Conservation (phyloP, 2,113 vertebrate species). For the Monarcha castaneiventris region DNA sequence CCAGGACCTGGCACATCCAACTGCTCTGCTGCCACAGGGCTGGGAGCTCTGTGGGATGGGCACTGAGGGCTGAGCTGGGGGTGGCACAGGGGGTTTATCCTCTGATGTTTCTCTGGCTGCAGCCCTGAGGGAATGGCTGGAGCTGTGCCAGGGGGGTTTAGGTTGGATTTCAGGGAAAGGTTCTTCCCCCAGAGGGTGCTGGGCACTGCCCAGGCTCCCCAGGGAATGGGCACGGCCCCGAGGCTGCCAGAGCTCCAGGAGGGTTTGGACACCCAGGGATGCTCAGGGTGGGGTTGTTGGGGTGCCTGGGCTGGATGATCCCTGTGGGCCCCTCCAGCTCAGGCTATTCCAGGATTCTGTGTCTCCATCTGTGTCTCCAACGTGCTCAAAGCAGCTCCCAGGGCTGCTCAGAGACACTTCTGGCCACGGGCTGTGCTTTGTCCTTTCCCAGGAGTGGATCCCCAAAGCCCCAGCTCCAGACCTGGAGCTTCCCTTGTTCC, state of each 20-base stretch:
- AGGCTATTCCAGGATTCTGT: neutral
- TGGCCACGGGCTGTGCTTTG: neutral
- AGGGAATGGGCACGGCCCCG: neutral
- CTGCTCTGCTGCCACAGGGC: neutral
- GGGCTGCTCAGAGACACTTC: neutral
- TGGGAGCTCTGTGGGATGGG: neutral
- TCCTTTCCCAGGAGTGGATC: neutral
- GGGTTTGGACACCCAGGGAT: accelerated
- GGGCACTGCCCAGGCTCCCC: neutral
- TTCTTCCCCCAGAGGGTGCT: neutral
- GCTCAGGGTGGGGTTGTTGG: neutral
- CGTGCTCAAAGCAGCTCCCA: neutral
- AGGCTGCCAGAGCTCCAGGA: neutral
- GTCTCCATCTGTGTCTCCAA: too few relatives aligned
- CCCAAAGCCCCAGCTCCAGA: too few relatives aligned
- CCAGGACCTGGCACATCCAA: accelerated
- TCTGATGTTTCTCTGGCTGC: neutral
- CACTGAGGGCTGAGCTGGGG: neutral
- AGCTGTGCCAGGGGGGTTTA: accelerated
- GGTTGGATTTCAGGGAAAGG: accelerated
- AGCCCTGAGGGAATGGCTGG: neutral
- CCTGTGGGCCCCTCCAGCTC: neutral
- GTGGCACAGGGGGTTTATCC: accelerated
- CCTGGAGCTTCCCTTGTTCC: accelerated
- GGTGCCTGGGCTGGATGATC: accelerated